Evolutionary conservation across 2,888 invertebrate species (phyloP).

Genomic region (Mamestra brassicae): DNA sequence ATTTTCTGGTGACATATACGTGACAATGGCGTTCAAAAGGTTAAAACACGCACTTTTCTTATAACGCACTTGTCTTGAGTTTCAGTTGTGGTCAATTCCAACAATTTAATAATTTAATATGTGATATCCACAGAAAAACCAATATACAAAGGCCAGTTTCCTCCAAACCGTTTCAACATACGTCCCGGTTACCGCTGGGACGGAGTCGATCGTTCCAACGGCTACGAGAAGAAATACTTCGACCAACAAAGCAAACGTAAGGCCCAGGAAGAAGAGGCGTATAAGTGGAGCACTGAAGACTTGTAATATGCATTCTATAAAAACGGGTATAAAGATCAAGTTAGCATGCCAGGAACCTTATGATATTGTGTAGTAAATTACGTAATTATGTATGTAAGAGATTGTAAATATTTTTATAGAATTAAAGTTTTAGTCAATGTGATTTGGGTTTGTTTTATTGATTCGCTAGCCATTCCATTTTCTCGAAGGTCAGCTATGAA

Average conservation of each 20-base stretch:
- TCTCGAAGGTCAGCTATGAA: too few relatives aligned
- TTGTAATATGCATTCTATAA: slow-evolving; percentile 91
- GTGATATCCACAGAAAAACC: slow-evolving; percentile 90
- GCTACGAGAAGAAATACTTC: slow-evolving; percentile 98
- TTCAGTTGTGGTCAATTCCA: too few relatives aligned
- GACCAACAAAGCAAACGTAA: slow-evolving; percentile 93
- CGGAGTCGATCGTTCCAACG: slow-evolving; percentile 99
- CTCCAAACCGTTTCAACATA: slow-evolving; percentile 98
- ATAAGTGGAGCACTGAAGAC: slow-evolving; percentile 98
- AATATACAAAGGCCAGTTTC: slow-evolving; percentile 95
- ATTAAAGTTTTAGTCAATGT: slow-evolving; percentile 49
- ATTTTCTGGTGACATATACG: too few relatives aligned
- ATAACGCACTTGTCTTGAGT: too few relatives aligned
- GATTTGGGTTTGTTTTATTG: slow-evolving; percentile 11
- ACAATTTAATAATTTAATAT: too few relatives aligned
- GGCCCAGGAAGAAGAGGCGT: slow-evolving; percentile 96
- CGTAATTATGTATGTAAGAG: slow-evolving; percentile 45
- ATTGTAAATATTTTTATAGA: slow-evolving; percentile 62
- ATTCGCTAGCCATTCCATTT: neutral
- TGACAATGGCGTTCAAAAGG: too few relatives aligned
- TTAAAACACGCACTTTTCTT: too few relatives aligned
- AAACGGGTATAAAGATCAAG: slow-evolving; percentile 15
- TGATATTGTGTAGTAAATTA: slow-evolving; percentile 17
- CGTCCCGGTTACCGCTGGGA: slow-evolving; percentile 99
- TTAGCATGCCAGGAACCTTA: slow-evolving; percentile 26